Base-by-base conservation (phyloP, 2,113 vertebrate genomes). In the Hystrix brachyura region DNA sequence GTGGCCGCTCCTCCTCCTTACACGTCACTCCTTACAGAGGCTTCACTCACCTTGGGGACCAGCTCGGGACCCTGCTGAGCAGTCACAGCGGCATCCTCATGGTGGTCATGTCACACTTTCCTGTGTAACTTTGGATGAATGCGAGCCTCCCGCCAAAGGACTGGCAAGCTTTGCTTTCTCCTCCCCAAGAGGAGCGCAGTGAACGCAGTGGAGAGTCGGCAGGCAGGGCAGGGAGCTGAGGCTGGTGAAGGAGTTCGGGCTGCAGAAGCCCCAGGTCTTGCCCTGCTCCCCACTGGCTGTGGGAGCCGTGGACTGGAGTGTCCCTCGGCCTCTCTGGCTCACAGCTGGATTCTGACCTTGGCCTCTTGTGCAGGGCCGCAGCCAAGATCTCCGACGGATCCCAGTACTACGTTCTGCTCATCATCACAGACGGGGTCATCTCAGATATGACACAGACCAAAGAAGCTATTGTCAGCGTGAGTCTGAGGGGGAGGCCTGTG, bases 391-490 rank as follows among this genome's bases (percentile, higher is more conserved):
- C 99, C 0, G 99, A 99, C 0, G 99, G 99, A 57, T 99, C 99
- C 2, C 99, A 99, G 98, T 99, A 99, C 98, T 99, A 99, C 0
- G 99, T 99, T 76, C 99, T 99, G 94, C 99, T 99, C 98, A 99
- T 99, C 98, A 99, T 99, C 99, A 99, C 99, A 0, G 99, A 99
- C 0, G 99, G 99, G 0, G 99, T 99, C 97, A 99, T 99, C 98
- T 99, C 99, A 0, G 99, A 99, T 98, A 99, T 99, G 99, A 99
- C 99, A 46, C 99, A 99, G 98, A 99, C 99, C 94, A 99, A 99
- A 98, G 99, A 99, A 98, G 99, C 99, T 51, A 99, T 99, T 53
- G 99, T 99, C 97, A 99, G 99, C 0, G 99, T 99, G 97, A 99
- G 99, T 99, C 34, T 32, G 29, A 48, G 43, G 60, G 51, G 71